phyloP scores from a whole-genome alignment of 2,888 invertebrate species.

The Chrysodeixis includens region DNA sequence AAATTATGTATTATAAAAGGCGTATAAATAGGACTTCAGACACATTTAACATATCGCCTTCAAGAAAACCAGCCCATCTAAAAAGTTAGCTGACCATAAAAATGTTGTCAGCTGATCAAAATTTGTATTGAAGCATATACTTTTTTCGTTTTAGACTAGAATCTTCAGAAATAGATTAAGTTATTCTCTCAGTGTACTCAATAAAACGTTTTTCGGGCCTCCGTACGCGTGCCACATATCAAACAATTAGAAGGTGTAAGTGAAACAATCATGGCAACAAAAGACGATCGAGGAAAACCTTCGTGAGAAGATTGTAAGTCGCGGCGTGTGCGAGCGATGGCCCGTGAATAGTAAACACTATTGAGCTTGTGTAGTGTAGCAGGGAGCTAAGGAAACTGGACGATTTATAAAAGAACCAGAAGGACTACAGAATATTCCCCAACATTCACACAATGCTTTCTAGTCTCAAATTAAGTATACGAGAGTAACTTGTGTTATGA shows the following conservation, averaged over 20 bases:
- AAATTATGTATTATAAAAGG: too few relatives aligned
- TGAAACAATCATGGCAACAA: not conserved
- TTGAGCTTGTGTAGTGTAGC: not conserved
- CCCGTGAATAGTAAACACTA: slow-evolving; percentile 38
- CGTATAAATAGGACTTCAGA: too few relatives aligned
- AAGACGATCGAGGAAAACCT: slow-evolving; percentile 39
- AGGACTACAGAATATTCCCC: too few relatives aligned
- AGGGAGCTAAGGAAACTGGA: not conserved
- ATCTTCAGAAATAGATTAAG: not conserved
- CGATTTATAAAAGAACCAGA: not conserved
- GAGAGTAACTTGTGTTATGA: too few relatives aligned
- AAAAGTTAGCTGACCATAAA: too few relatives aligned
- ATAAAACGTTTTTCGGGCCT: not conserved
- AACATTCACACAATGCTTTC: too few relatives aligned
- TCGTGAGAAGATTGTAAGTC: slow-evolving; percentile 36
- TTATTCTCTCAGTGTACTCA: not conserved
- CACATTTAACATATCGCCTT: too few relatives aligned
- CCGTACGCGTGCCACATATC: not conserved
- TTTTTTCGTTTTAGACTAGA: too few relatives aligned
- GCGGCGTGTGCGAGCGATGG: slow-evolving; percentile 18
- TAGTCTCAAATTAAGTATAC: too few relatives aligned
- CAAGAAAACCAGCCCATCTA: too few relatives aligned
- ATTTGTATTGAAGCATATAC: too few relatives aligned
- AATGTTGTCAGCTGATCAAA: too few relatives aligned
- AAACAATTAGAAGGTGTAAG: slow-evolving; percentile 2